Conservation (phyloP, 2,113 vertebrate species). For the Myotis davidii region DNA sequence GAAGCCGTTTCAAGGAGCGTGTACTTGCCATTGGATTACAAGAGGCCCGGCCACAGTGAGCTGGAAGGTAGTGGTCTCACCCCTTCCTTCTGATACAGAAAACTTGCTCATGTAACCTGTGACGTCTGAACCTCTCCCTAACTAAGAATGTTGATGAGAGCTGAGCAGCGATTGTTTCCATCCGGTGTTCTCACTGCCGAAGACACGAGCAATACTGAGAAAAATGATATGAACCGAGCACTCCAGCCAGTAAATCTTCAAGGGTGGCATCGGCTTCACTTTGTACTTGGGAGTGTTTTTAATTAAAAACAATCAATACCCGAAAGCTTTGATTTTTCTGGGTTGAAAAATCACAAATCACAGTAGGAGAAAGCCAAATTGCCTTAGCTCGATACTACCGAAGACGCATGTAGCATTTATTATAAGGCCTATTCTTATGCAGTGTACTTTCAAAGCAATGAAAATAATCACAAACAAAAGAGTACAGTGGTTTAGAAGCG, state of each 20-base stretch:
- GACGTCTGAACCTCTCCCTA: slow-evolving; percentile 39
- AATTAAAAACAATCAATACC: slow-evolving; percentile 85
- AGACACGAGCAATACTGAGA: neutral
- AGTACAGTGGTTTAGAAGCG: slow-evolving; percentile 73
- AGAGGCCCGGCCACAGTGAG: slow-evolving; percentile 80
- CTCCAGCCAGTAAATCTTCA: slow-evolving; percentile 74
- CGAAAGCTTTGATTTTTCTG: slow-evolving; percentile 84
- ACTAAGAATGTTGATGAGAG: neutral
- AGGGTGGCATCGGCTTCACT: slow-evolving; percentile 75
- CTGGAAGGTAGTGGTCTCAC: slow-evolving; percentile 75
- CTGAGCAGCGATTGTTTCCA: slow-evolving; percentile 46
- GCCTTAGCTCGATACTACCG: slow-evolving; percentile 77
- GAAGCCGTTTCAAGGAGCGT: slow-evolving; percentile 82
- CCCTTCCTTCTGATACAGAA: slow-evolving; percentile 74
- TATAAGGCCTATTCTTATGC: slow-evolving; percentile 81
- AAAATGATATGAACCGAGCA: slow-evolving; percentile 30
- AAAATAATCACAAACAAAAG: slow-evolving; percentile 77
- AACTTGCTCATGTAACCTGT: slow-evolving; percentile 67
- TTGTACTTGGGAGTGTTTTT: slow-evolving; percentile 83
- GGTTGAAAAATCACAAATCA: slow-evolving; percentile 82
- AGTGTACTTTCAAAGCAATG: slow-evolving; percentile 80
- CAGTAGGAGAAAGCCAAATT: slow-evolving; percentile 81
- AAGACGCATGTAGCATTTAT: slow-evolving; percentile 81
- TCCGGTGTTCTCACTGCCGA: neutral
- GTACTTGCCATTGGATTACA: slow-evolving; percentile 77